Percentiles rank a stretch among this genome's conserved stretches.
These are phyloP conservation scores for Zenarchopterus dispar DNA, from an alignment of 2,797 vertebrate species.

Conservation along the genomic window DNA sequence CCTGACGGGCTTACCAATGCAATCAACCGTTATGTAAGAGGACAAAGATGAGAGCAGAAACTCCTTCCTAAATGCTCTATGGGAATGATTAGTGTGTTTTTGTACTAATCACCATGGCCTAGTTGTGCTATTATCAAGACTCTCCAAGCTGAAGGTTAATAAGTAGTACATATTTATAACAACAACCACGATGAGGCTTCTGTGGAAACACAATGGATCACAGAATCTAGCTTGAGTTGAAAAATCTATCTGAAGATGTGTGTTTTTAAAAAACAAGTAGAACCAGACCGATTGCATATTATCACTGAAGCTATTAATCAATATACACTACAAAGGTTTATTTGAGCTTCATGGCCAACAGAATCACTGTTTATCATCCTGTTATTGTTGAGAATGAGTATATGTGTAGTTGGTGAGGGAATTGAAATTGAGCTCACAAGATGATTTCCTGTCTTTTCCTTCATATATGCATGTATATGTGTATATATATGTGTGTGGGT, in stretches of 20 bases:
- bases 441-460: background rate
- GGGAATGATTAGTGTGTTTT: conserved; percentile 23
- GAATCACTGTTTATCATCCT: background rate
- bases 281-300: background rate
- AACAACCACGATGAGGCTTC: conserved; percentile 26
- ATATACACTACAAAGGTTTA: no score
- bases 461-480: no score
- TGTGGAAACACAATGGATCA: background rate
- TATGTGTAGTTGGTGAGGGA: background rate
- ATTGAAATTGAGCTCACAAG: background rate
- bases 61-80: conserved; percentile 9
- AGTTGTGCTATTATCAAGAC: background rate
- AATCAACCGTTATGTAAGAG: conserved; percentile 7
- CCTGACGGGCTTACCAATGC: background rate
- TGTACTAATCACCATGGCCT: conserved; percentile 31
- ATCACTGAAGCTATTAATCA: no score
- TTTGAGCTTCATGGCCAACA: no score
- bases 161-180: conserved; percentile 49
- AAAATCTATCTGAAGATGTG: no score
- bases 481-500: no score
- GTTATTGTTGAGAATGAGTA: background rate
- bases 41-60: background rate
- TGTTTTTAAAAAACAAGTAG: conserved; percentile 1
- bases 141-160: conserved; percentile 51
- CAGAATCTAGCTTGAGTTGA: no score